Percentiles rank a stretch among this genome's conserved stretches.
These are phyloP conservation scores for Tragelaphus imberbis DNA, from an alignment of 2,113 vertebrate genomes.

Conservation along the genomic window DNA sequence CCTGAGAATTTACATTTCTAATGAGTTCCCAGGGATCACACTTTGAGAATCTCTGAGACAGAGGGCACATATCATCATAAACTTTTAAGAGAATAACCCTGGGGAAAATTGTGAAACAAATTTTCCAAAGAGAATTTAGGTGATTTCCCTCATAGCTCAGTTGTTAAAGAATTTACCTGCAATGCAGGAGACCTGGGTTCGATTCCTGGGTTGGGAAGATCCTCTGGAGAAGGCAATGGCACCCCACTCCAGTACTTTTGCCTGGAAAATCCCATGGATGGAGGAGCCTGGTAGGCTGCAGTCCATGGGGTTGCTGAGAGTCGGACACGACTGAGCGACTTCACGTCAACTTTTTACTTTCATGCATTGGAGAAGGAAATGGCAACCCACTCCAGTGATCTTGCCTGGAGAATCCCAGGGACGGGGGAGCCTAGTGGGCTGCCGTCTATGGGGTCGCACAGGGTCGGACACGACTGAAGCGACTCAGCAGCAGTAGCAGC, in stretches of 20 bases:
- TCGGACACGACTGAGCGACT: background rate
- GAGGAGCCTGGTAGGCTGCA: background rate
- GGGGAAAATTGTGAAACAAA: background rate
- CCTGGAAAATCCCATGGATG: background rate
- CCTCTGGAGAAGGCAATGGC: background rate
- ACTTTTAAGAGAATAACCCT: background rate
- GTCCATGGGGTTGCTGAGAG: background rate
- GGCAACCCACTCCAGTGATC: no score
- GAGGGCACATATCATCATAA: background rate
- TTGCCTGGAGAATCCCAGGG: no score
- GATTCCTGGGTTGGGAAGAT: background rate
- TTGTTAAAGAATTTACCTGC: background rate
- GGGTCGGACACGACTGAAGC: no score
- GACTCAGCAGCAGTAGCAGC: no score
- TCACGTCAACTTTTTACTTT: no score
- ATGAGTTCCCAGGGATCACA: background rate
- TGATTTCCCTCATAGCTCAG: background rate
- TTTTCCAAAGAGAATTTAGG: background rate
- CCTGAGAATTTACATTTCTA: background rate
- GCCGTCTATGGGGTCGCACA: no score
- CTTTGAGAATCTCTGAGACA: background rate
- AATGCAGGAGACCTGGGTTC: background rate
- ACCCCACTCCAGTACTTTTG: background rate
- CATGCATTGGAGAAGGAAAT: no score
- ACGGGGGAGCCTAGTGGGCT: no score